Base-by-base conservation (phyloP, 2,113 vertebrate species). In the Embiotoca jacksoni region DNA sequence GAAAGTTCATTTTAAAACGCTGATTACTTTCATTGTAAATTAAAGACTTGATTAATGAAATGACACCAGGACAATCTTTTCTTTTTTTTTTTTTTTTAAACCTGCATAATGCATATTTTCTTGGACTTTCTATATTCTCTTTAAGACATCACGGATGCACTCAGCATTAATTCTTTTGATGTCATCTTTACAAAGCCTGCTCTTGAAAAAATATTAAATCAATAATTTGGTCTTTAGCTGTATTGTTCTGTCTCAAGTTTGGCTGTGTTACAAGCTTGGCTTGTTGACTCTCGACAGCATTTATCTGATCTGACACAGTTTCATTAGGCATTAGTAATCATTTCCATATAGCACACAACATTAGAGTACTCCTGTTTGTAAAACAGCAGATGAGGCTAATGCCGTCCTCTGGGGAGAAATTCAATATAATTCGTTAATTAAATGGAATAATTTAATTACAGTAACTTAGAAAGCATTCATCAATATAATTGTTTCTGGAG, bases 381-480 rank as follows among this genome's bases (percentile, higher is more conserved):
- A 91, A 94, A 89, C 92, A 93, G 90, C 93, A 92, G 93, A 94
- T 92, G 93, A 92, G 91, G 83, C 92, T 92, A 91, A 91, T 90
- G 91, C 89, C 60, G 52, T 91, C 85, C 94, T 95, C 94, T 80
- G 75, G 93, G 93, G 94, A 92, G 91, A 93, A 93, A 92, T 94
- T 94, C 91, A 92, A 93, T 94, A 94, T 94, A 91, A 94, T 94
- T 92, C 80, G 91, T 94, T 94, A 95, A 95, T 95, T 95, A 94
- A 95, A 95, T 92, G 92, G 92, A 95, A 95, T 94, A 94, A 95
- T 95, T 95, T 93, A 94, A 95, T 95, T 95, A 95, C 92, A 93
- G 92, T 92, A 94, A 94, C 91, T 94, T 87, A 81, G 87, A 93
- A 93, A 92, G 90, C 93, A 94, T 94, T 94, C 91, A 95, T 95